A percentile compares a stretch with the other conserved stretches of the same genome.
Evolutionary conservation across 2,888 invertebrate genomes (phyloP).

Genomic region (Dicyrtomina minuta): DNA sequence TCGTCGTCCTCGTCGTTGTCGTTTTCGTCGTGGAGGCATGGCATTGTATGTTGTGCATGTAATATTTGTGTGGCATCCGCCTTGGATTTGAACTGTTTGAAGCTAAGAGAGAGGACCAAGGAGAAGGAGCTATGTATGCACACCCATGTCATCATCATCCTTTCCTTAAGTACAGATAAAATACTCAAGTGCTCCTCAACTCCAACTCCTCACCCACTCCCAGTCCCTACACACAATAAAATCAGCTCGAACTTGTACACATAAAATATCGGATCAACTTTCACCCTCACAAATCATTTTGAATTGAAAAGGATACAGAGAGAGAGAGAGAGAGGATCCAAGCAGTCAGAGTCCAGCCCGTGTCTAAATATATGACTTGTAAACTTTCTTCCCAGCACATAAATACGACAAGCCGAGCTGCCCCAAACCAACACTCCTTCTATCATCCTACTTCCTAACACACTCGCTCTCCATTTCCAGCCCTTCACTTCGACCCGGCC

Average conservation of each 20-base stretch:
- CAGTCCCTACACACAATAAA: constrained; percentile 40
- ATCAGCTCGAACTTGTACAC: constrained; percentile 37
- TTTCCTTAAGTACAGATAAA: background rate
- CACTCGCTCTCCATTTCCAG: background rate
- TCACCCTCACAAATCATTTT: constrained; percentile 44
- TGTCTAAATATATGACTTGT: constrained; percentile 41
- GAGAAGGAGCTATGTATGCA: constrained; percentile 9
- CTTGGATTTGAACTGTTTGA: background rate
- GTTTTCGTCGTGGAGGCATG: too few species aligned
- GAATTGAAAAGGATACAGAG: constrained; percentile 42
- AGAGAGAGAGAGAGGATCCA: constrained; percentile 5
- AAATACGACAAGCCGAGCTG: constrained; percentile 35
- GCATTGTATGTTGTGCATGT: too few species aligned
- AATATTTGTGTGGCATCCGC: too few species aligned
- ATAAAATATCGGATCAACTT: constrained; percentile 47
- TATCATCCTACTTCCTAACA: background rate
- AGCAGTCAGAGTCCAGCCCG: constrained; percentile 22
- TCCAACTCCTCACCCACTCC: constrained; percentile 12
- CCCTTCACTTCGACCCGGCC: background rate
- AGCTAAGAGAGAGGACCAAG: background rate
- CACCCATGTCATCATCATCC: background rate
- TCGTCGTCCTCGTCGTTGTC: background rate
- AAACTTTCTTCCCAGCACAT: constrained; percentile 42
- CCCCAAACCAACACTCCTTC: constrained; percentile 16
- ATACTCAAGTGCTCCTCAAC: background rate